Evolutionary conservation across 37 sponge, comb jelly and placozoan genomes (phyloP), one percentile per base, ranked within the genome.

Genomic region (Chondrosia reniformis): DNA sequence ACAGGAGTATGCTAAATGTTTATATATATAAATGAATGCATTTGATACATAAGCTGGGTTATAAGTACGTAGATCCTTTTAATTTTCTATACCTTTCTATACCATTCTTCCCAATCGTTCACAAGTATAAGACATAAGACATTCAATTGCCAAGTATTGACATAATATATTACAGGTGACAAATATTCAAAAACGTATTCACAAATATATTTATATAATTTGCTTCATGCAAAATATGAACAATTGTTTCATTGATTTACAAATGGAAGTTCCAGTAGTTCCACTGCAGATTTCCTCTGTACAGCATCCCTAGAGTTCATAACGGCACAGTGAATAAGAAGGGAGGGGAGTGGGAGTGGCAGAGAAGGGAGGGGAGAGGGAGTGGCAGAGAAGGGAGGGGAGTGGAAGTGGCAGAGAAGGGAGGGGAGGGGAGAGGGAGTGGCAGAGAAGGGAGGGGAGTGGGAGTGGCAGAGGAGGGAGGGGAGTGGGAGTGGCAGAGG

Each of bases 221-320:
- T 56, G 58, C 27, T 56, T 56, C 6, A 56, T 56, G 8, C 4
- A 28, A 24, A 28, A 24, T 56, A 56, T 56, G n/a, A n/a, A 56
- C 58, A 56, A 56, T 56, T 2, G 58, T 56, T 28, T 56, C 56
- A 85, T 45, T 82, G 39, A 32, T 59, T 81, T 49, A 86, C 82
- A 81, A 89, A 89, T 76, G 89, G 64, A 33, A 74, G 41, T 37
- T 83, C 87, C 67, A 89, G 73, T 25, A 89, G 76, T 71, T 89
- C 85, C 61, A 62, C 64, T 56, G 89, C 86, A 65, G 89, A 89
- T 4, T 80, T 75, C 58, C 89, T 65, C 33, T 67, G 57, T 12
- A 37, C 24, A 52, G 79, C 79, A 43, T 89, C 89, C 58, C 89
- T 89, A 64, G 32, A 46, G n/a, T n/a, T n/a, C n/a, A n/a, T n/a